Evolutionary conservation across 2,797 vertebrate genomes (phyloP), one percentile per base, ranked within the genome.

Genomic region (Sciurus carolinensis): DNA sequence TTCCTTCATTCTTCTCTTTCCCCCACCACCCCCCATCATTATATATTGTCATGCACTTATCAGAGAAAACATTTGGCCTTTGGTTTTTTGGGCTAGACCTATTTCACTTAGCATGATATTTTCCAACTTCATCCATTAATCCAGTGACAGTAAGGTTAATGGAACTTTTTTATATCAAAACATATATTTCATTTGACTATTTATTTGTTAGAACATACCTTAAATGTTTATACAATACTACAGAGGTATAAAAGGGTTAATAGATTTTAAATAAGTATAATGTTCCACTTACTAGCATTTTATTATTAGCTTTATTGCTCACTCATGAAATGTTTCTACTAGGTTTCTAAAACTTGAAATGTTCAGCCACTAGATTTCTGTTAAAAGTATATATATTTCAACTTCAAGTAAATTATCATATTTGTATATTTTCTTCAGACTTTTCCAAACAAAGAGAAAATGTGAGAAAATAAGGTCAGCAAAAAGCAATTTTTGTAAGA

Each of bases 331-430:
- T 81, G 71, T 80, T 94, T 92, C 71, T 11, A 79, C n/a, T 57
- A 91, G 86, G 42, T 75, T 93, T 86, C 54, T 87, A 77, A 82
- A 80, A 95, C 95, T 86, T 91, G 10, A 96, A 87, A 87, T 96
- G 39, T 81, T 72, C 89, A 83, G 50, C 33, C 15, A 73, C 39
- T 47, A 90, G 24, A 5, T 9, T 73, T 91, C 44, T 93, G n/a
- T 90, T 94, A 91, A 89, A 96, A 95, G 67, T 87, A 62, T 59
- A 11, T 62, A 12, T 39, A 80, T 92, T 95, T 93, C 36, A 66
- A 87, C 36, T 87, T 92, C 8, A 90, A 82, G 67, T 87, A 96
- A 84, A 64, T 81, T 36, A 72, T 71, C 24, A 30, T 77, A 6
- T 62, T 13, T 47, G 33, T 44, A 44, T 57, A 15, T 84, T 94